Evolutionary conservation across 2,888 invertebrate genomes (phyloP), one percentile per base, ranked within the genome.

Genomic region (Exocentrus adspersus): DNA sequence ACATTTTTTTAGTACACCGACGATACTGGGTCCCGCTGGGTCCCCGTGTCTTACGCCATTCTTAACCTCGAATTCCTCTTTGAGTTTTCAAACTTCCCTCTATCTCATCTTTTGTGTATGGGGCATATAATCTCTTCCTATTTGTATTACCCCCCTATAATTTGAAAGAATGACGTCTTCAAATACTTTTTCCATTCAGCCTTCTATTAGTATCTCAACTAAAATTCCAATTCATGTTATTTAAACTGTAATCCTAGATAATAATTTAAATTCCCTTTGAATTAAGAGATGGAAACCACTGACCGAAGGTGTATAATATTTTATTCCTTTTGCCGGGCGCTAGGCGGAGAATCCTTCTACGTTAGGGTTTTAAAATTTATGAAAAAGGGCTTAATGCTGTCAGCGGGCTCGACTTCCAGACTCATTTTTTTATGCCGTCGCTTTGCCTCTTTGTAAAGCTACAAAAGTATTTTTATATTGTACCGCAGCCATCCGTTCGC

Each of bases 331-430:
- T 37, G 12, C 14, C 3, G 6, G 37, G 37, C 12, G 12, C 14
- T 2, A 12, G 37, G 37, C 12, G 37, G n/a, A n/a, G 37, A 37
- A 14, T 12, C 37, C 37, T 37, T 37, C 37, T 9, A 37, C 12
- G 37, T 37, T n/a, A 24, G 37, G 37, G n/a, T 37, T 37, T 37
- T 37, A 37, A 37, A 37, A 37, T 37, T 37, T 37, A 37, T 37
- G 37, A 37, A 37, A 24, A 37, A 37, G 37, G 37, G 14, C 14
- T 37, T 37, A 37, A 37, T 37, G 37, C 37, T 37, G 37, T 37
- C 37, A 37, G 37, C 37, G n/a, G 4, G 12, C 14, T 12, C 37
- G n/a, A 37, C 37, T n/a, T n/a, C 37, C n/a, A 5, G 37, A 37
- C 37, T 37, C 10, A 37, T 37, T 37, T 37, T 37, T 37, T 37